Conservation (phyloP, 2,888 invertebrate genomes). For the Prenolepis imparis region DNA sequence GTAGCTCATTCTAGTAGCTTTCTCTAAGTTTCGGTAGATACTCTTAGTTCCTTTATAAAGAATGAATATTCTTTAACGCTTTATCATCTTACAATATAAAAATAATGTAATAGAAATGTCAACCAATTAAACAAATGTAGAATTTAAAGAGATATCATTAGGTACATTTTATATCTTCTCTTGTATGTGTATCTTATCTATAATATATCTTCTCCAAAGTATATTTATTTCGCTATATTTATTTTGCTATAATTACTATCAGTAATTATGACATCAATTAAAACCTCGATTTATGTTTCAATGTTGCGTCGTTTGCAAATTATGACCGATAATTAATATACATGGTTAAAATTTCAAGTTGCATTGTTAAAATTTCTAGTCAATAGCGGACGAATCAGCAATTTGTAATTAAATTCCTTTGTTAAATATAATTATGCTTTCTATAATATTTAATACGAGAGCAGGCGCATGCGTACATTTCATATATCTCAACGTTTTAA, state of each 20-base stretch:
- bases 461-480: background rate
- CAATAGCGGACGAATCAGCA: slow-evolving; percentile 33
- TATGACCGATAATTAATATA: slow-evolving; percentile 51
- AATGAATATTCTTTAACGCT: background rate
- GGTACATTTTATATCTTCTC: background rate
- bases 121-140: slow-evolving; percentile 6
- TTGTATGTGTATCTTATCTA: background rate
- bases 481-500: background rate
- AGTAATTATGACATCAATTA: slow-evolving; percentile 49
- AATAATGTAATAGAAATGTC: slow-evolving; percentile 7
- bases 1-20: background rate
- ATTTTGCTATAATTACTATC: slow-evolving; percentile 5
- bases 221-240: background rate
- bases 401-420: slow-evolving; percentile 55
- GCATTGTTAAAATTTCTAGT: slow-evolving; percentile 56
- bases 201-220: slow-evolving; percentile 7
- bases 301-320: slow-evolving; percentile 46
- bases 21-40: slow-evolving; percentile 32
- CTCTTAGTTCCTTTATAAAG: background rate
- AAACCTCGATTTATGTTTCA: slow-evolving; percentile 34
- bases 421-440: slow-evolving; percentile 54
- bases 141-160: slow-evolving; percentile 20
- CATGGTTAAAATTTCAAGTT: slow-evolving; percentile 51
- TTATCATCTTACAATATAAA: background rate
- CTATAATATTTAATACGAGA: slow-evolving; percentile 26